Percentiles rank a stretch among this genome's conserved stretches.
These are phyloP conservation scores for Sinotaia quadrata DNA, from an alignment of 2,888 invertebrate genomes.

Conservation along the genomic window DNA sequence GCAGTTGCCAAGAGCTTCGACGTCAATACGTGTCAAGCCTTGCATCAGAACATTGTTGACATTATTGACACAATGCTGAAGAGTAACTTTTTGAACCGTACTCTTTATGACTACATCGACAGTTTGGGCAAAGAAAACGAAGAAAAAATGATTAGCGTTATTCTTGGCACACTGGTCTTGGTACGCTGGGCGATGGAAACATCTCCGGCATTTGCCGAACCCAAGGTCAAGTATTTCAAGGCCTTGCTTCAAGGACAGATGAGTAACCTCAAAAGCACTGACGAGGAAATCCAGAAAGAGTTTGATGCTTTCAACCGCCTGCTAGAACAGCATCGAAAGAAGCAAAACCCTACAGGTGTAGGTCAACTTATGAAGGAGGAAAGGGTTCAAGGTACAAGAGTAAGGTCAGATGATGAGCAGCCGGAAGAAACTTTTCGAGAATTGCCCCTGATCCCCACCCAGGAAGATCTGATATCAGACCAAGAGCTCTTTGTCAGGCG, in stretches of 20 bases:
- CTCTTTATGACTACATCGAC: slow-evolving; percentile 10
- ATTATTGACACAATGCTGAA: slow-evolving; percentile 21
- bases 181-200: slow-evolving; percentile 4
- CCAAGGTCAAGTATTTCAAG: slow-evolving; percentile 15
- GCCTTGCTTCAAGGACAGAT: not conserved
- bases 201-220: slow-evolving; percentile 2
- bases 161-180: not conserved
- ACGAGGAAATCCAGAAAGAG: not conserved
- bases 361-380: not conserved
- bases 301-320: not conserved
- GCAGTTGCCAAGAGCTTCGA: slow-evolving; percentile 21
- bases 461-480: slow-evolving; percentile 62
- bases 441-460: slow-evolving; percentile 67
- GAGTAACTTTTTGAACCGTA: slow-evolving; percentile 17
- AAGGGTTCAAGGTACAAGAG: not conserved
- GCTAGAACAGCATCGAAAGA: not conserved
- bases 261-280: not conserved
- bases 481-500: slow-evolving; percentile 74
- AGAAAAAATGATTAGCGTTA: not conserved
- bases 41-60: slow-evolving; percentile 1
- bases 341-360: not conserved
- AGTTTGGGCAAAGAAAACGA: not conserved
- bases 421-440: slow-evolving; percentile 73
- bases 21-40: not conserved
- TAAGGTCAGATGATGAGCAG: slow-evolving; percentile 26